Evolutionary conservation across 2,888 invertebrate genomes (phyloP).

Genomic region (Trisateles emortualis): DNA sequence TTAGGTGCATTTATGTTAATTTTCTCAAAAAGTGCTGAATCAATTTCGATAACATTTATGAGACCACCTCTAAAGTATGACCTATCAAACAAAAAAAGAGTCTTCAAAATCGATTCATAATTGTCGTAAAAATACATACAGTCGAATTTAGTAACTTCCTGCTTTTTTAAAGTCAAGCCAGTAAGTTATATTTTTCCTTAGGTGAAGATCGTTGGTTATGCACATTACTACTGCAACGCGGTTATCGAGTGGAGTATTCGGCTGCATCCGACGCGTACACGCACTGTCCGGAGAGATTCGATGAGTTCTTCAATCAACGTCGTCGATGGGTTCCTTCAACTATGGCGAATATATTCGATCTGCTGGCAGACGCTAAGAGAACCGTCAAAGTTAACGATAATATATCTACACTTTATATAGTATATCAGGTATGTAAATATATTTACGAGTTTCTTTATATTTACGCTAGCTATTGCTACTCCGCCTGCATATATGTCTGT

Average conservation of each 20-base stretch:
- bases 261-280: slow-evolving; percentile 98
- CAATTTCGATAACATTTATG: too few species aligned
- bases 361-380: slow-evolving; percentile 91
- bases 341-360: slow-evolving; percentile 97
- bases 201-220: slow-evolving; percentile 99
- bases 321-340: slow-evolving; percentile 98
- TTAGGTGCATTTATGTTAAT: too few species aligned
- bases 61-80: too few species aligned
- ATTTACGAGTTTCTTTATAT: too few species aligned
- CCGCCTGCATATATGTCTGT: too few species aligned
- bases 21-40: too few species aligned
- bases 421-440: slow-evolving; percentile 83
- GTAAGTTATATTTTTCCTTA: slow-evolving; percentile 46
- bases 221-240: slow-evolving; percentile 95
- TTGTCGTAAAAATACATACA: too few species aligned
- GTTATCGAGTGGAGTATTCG: slow-evolving; percentile 97
- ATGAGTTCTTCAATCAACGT: slow-evolving; percentile 97
- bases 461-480: too few species aligned
- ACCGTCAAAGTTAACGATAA: slow-evolving; percentile 95
- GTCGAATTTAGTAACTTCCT: too few species aligned
- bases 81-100: too few species aligned
- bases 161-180: too few species aligned
- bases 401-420: slow-evolving; percentile 93
- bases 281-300: slow-evolving; percentile 96
- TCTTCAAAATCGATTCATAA: too few species aligned